Evolutionary conservation across 2,797 vertebrate species (phyloP).

Genomic region (Odontamblyopus lacepedii): DNA sequence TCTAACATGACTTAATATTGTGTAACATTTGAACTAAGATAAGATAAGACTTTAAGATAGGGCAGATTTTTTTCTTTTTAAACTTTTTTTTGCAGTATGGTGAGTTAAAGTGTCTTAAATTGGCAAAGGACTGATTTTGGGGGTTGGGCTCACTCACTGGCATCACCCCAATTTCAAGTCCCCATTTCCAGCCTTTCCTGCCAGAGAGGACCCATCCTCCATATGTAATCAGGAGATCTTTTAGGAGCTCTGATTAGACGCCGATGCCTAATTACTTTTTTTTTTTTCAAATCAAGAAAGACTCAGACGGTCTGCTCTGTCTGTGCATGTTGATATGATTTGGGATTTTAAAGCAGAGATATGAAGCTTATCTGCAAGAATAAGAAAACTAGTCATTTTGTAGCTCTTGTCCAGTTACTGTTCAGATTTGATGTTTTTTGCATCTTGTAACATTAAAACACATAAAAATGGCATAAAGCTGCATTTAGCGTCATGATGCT

Average conservation of each 20-base stretch:
- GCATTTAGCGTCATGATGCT: too few relatives aligned
- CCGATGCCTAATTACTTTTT: conserved; percentile 64
- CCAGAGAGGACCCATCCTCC: conserved; percentile 68
- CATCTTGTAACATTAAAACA: too few relatives aligned
- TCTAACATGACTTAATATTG: too few relatives aligned
- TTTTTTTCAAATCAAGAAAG: conserved; percentile 19
- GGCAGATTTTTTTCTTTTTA: background rate
- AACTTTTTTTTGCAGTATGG: background rate
- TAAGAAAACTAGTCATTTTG: too few relatives aligned
- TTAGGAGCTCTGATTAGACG: conserved; percentile 56
- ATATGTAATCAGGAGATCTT: conserved; percentile 67
- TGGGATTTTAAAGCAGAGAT: conserved; percentile 12
- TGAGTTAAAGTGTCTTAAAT: conserved; percentile 14
- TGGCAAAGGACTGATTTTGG: conserved; percentile 34
- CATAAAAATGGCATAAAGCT: too few relatives aligned
- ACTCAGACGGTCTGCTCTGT: conserved; percentile 31
- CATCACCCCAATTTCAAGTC: conserved; percentile 34
- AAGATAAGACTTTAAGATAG: background rate
- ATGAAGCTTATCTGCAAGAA: too few relatives aligned
- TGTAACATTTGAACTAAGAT: too few relatives aligned
- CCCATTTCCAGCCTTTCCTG: conserved; percentile 66
- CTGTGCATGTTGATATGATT: conserved; percentile 36
- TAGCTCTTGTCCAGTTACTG: too few relatives aligned
- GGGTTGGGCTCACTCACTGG: conserved; percentile 2
- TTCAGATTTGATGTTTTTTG: too few relatives aligned